phyloP scores from a whole-genome alignment of 2,888 invertebrate genomes.

The Aspidapion aeneum region DNA sequence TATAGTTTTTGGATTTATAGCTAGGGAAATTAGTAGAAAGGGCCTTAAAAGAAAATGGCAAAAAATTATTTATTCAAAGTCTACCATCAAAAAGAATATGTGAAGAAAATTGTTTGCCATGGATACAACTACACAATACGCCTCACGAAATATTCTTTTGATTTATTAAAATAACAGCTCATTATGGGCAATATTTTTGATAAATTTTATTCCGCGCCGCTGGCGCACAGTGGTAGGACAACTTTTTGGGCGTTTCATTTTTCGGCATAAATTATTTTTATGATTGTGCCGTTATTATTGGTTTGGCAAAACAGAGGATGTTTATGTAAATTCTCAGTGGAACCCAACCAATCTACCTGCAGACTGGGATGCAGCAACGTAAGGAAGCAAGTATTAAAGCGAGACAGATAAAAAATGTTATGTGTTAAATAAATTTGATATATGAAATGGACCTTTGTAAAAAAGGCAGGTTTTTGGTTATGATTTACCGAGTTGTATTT shows the following conservation, averaged over 20 bases:
- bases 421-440: background rate
- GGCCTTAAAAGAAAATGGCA: too few species aligned
- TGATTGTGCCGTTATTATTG: constrained; percentile 21
- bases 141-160: background rate
- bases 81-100: too few species aligned
- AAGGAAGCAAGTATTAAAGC: background rate
- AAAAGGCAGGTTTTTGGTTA: background rate
- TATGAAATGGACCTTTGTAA: background rate
- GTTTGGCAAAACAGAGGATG: constrained; percentile 21
- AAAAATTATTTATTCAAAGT: too few species aligned
- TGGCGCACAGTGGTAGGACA: background rate
- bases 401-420: background rate
- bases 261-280: constrained; percentile 23
- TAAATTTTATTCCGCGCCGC: background rate
- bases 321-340: constrained; percentile 23
- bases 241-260: constrained; percentile 13
- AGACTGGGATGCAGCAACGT: background rate
- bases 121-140: background rate
- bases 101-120: too few species aligned
- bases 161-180: background rate
- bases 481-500: background rate
- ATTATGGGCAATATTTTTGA: background rate
- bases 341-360: background rate
- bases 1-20: too few species aligned
- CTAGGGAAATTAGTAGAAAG: too few species aligned